Evolutionary conservation across 2,797 vertebrate species (phyloP).

Genomic region (Sphaeramia orbicularis): DNA sequence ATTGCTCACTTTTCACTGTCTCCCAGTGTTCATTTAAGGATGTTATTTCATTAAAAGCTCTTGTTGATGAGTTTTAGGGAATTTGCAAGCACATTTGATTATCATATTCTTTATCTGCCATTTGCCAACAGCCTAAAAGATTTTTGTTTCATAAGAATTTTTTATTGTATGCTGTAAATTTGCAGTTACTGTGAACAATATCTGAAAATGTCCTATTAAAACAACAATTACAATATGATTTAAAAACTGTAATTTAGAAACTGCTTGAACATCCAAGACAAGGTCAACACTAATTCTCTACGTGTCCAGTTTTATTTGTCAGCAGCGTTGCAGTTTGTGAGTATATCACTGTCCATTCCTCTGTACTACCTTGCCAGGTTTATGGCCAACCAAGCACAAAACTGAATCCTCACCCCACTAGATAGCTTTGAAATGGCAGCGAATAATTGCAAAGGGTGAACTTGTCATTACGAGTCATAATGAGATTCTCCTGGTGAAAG

Average conservation of each 20-base stretch:
- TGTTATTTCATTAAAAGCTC: constrained; percentile 90
- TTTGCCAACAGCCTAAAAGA: constrained; percentile 25
- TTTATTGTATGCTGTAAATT: constrained; percentile 17
- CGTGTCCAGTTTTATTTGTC: constrained; percentile 58
- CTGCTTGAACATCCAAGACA: constrained; percentile 29
- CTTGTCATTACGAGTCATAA: constrained; percentile 85
- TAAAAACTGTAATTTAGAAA: constrained; percentile 20
- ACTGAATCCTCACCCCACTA: constrained; percentile 67
- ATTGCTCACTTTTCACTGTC: constrained; percentile 88
- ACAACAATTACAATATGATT: constrained; percentile 5
- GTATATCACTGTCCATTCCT: constrained; percentile 65
- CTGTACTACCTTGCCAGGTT: constrained; percentile 66
- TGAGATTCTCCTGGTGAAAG: constrained; percentile 79
- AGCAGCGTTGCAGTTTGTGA: constrained; percentile 50
- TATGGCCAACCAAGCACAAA: constrained; percentile 69
- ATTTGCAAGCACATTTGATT: constrained; percentile 86
- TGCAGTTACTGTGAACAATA: constrained; percentile 9
- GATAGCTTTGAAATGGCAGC: constrained; percentile 79
- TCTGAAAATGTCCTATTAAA: background rate
- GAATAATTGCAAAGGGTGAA: constrained; percentile 83
- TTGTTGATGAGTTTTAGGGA: constrained; percentile 86
- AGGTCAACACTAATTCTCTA: constrained; percentile 44
- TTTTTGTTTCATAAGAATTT: constrained; percentile 10
- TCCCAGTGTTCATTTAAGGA: constrained; percentile 85
- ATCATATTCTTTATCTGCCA: constrained; percentile 70